A percentile compares a stretch with the other conserved stretches of the same genome.
phyloP scores from a whole-genome alignment of 2,888 invertebrate genomes.

The Artemia sinica region DNA sequence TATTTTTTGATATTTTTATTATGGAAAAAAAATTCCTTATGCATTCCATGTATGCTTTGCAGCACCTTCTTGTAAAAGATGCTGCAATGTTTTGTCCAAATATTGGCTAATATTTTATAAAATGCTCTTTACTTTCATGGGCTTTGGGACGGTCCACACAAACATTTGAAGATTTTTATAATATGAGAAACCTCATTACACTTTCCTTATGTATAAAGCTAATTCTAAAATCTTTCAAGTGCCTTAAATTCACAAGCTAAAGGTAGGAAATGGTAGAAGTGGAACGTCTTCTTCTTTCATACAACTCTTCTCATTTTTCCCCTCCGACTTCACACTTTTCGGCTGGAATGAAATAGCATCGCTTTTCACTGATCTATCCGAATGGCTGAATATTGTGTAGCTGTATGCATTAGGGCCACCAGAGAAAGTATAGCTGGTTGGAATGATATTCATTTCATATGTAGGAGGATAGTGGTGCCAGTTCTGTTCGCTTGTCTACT shows the following conservation, averaged over 20 bases:
- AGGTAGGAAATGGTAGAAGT: not conserved
- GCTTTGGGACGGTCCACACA: too few relatives aligned
- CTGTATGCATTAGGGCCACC: not conserved
- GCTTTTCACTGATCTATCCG: not conserved
- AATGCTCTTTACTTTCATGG: too few relatives aligned
- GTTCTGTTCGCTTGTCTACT: not conserved
- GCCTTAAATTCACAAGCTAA: not conserved
- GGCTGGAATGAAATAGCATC: not conserved
- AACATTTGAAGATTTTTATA: too few relatives aligned
- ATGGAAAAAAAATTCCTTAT: too few relatives aligned
- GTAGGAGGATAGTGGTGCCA: not conserved
- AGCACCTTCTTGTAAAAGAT: too few relatives aligned
- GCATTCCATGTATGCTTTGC: too few relatives aligned
- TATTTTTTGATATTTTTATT: too few relatives aligned
- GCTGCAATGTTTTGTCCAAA: too few relatives aligned
- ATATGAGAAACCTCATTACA: too few relatives aligned
- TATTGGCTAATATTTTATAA: too few relatives aligned
- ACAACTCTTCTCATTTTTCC: not conserved
- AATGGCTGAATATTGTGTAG: not conserved
- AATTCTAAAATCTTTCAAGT: too few relatives aligned
- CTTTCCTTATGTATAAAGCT: too few relatives aligned
- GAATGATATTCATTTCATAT: not conserved
- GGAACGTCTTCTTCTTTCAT: slow-evolving; percentile 9
- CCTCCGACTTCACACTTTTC: not conserved
- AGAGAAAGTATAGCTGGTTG: not conserved